phyloP scores from a whole-genome alignment of 2,113 vertebrate genomes.

The Condylura cristata region DNA sequence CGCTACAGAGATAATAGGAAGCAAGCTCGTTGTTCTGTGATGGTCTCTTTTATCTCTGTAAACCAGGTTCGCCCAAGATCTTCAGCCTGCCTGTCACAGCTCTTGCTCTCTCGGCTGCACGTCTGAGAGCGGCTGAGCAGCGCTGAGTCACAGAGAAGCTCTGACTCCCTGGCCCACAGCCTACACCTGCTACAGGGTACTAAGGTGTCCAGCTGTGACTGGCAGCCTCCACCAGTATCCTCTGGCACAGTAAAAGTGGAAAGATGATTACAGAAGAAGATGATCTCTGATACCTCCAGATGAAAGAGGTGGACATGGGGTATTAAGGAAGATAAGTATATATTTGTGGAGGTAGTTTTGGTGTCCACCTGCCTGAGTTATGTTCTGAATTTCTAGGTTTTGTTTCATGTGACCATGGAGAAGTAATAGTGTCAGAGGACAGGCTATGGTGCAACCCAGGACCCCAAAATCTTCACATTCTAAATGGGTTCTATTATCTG shows the following conservation, averaged over 20 bases:
- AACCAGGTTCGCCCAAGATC: not conserved
- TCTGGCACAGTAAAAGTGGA: not conserved
- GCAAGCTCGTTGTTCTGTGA: not conserved
- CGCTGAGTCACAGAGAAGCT: not conserved
- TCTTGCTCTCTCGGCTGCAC: not conserved
- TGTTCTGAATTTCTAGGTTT: not conserved
- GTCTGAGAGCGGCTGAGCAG: not conserved
- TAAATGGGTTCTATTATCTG: too few species aligned
- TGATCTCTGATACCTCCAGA: not conserved
- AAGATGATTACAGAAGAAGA: not conserved
- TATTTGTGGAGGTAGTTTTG: not conserved
- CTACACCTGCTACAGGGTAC: too few species aligned
- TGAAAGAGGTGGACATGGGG: not conserved
- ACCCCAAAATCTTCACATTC: too few species aligned
- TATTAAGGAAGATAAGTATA: not conserved
- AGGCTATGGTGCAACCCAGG: too few species aligned
- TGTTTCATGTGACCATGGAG: not conserved
- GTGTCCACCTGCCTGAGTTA: not conserved
- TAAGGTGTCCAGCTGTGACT: not conserved
- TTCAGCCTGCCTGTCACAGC: not conserved
- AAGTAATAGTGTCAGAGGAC: not conserved
- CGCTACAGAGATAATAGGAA: not conserved
- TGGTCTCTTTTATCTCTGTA: not conserved
- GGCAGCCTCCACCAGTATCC: not conserved
- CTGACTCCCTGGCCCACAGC: not conserved